Conservation (phyloP, 1,140 invertebrate genomes). For the Atta texana region DNA sequence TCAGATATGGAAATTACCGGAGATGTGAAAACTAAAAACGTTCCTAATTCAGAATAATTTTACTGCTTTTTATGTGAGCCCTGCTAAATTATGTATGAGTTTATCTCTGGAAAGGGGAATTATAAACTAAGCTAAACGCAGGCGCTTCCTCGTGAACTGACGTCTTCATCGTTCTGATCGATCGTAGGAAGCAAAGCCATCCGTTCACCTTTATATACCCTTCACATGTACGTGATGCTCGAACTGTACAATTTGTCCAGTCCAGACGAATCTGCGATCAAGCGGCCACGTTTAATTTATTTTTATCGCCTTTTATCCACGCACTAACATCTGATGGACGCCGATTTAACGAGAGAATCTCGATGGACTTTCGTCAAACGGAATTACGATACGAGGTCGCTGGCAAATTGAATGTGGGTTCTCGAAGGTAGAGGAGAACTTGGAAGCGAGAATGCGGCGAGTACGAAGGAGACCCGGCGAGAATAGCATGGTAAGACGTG, state of each 20-base stretch:
- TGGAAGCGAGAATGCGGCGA: slow-evolving; percentile 39
- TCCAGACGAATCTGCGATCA: neutral
- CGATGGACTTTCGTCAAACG: neutral
- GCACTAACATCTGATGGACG: slow-evolving; percentile 9
- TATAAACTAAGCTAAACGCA: slow-evolving; percentile 43
- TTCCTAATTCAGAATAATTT: slow-evolving; percentile 30
- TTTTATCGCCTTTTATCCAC: slow-evolving; percentile 4
- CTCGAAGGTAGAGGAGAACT: neutral
- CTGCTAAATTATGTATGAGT: slow-evolving; percentile 43
- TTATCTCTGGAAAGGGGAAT: slow-evolving; percentile 40
- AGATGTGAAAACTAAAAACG: slow-evolving; percentile 1
- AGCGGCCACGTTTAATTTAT: slow-evolving; percentile 63
- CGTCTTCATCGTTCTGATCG: slow-evolving; percentile 53
- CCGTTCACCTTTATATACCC: neutral
- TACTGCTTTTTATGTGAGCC: neutral
- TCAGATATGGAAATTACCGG: slow-evolving; percentile 3
- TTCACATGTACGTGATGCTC: neutral
- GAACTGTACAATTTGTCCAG: neutral
- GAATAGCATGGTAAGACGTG: slow-evolving; percentile 51
- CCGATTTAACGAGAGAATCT: slow-evolving; percentile 40
- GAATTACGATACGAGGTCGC: slow-evolving; percentile 46
- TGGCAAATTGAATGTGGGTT: slow-evolving; percentile 62
- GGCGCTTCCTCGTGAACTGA: slow-evolving; percentile 1
- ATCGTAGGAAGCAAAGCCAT: slow-evolving; percentile 6
- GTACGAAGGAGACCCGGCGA: neutral